Evolutionary conservation across 2,113 vertebrate genomes (phyloP), one percentile per base, ranked within the genome.

Genomic region (Verasper variegatus): DNA sequence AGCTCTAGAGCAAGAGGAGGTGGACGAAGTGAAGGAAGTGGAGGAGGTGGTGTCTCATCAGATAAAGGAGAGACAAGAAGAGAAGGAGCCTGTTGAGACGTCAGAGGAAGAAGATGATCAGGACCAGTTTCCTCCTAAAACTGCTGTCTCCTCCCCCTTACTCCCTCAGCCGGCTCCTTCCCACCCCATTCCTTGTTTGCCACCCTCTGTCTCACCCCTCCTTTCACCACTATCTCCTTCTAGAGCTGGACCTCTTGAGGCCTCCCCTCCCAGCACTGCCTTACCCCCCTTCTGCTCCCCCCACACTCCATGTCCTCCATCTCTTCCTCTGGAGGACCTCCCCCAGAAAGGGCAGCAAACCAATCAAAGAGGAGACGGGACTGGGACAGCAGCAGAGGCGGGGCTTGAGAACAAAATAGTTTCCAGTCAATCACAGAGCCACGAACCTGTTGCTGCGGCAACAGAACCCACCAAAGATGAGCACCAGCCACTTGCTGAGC

Each of bases 391-490:
- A 24, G 47, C 2, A 0, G 49, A 17, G 9, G 47, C 0, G 17
- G 51, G 6, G 40, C 20, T 17, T 6, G 54, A 77, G 63, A 51
- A 17, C 10, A 18, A n/a, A 12, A 23, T 6, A 0, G 17, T 62
- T 54, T 51, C 35, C 17, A 27, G 67, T 74, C 85, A 83, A 56
- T 85, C 85, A 51, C 68, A 80, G 56, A 75, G 27, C 61, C 66
- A 26, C 35, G 24, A 76, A 31, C 21, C 42, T 6, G 65, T 67
- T 57, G 63, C 66, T 21, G 3, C 1, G 3, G 45, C 18, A 58
- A 60, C 37, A 27, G 61, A 74, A 69, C 14, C 55, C 66, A 66
- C 82, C n/a, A 86, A 85, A 87, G 85, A 90, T 20, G 3, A 72
- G 31, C 14, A 55, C 45, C 73, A 75, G 59, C 80, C 68, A 35